Base-by-base conservation (phyloP, 1,140 invertebrate species). In the Pseudomyrmex sp. region DNA sequence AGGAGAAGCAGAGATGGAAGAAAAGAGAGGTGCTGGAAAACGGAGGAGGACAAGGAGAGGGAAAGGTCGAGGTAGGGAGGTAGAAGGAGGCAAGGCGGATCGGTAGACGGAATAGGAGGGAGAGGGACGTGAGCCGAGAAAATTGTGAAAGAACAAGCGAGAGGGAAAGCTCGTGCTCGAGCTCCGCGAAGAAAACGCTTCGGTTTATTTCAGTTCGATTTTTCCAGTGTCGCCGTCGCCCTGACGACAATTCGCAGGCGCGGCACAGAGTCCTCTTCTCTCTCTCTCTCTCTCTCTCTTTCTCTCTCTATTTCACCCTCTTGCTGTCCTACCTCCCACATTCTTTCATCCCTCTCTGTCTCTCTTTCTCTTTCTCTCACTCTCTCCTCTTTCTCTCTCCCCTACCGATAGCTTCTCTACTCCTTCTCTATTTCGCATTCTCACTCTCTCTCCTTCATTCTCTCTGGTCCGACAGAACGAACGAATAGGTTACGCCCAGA, bases 401-500 rank as follows among this genome's bases (percentile, higher is more conserved):
- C 35, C 35, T 35, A 35, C 35, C 5, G 35, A 35, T 35, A 35
- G 69, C 90, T 89, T 88, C 89, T 89, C 91, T 87, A 68, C 87
- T 89, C 88, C 23, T 83, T 66, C 61, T 50, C 70, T 74, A 62
- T 74, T 76, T 84, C 73, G 44, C 46, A 8, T 48, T 73, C 54
- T 88, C 82, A 88, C 82, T 85, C 73, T 80, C 89, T 86, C 90
- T 87, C 85, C 83, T 82, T 85, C 87, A 83, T 85, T 84, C 90
- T 88, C 84, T 85, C 85, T 86, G 74, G 83, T 52, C 82, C 80
- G 86, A 85, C 82, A 68, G 76, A 93, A 91, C 90, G 91, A 91
- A 89, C 90, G 92, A 94, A 94, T 93, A 92, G 94, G 93, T 94
- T 94, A 94, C 94, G 94, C 94, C 94, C 94, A 94, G 94, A 94